Evolutionary conservation across 1,140 invertebrate genomes (phyloP).

Genomic region (Drosophila melanica): DNA sequence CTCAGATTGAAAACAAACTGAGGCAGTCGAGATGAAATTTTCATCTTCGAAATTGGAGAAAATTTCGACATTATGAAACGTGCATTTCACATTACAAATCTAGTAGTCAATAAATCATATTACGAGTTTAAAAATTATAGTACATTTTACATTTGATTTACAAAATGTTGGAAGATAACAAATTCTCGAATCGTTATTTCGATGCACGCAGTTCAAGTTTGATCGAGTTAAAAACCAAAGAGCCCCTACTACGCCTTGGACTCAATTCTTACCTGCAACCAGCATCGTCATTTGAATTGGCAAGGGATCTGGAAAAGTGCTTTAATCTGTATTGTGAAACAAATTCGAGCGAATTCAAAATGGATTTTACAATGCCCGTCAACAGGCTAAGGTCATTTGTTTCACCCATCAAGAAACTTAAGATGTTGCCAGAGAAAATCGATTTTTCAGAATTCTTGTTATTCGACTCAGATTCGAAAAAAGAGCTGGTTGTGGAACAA

Average conservation of each 20-base stretch:
- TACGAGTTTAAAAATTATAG: constrained; percentile 24
- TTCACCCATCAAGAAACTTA: constrained; percentile 3
- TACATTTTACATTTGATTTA: constrained; percentile 12
- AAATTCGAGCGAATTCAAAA: background rate
- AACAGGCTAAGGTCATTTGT: constrained; percentile 9
- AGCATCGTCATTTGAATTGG: constrained; percentile 3
- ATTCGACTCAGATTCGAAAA: constrained; percentile 2
- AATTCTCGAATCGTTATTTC: background rate
- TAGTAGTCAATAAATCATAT: constrained; percentile 15
- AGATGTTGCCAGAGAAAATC: constrained; percentile 2
- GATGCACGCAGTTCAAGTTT: background rate
- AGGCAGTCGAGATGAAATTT: background rate
- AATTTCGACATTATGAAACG: no score
- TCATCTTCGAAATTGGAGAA: no score
- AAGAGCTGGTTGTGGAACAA: background rate
- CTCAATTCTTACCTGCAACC: background rate
- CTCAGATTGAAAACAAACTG: constrained; percentile 9
- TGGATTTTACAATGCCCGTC: constrained; percentile 6
- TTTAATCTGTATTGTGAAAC: background rate
- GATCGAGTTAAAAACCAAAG: constrained; percentile 14
- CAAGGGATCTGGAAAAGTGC: background rate
- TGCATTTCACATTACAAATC: background rate
- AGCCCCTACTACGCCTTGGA: background rate
- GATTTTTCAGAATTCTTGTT: constrained; percentile 17
- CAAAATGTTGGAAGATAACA: constrained; percentile 35